Evolutionary conservation across 1,140 invertebrate genomes (phyloP).

Genomic region (Bombus picipes): DNA sequence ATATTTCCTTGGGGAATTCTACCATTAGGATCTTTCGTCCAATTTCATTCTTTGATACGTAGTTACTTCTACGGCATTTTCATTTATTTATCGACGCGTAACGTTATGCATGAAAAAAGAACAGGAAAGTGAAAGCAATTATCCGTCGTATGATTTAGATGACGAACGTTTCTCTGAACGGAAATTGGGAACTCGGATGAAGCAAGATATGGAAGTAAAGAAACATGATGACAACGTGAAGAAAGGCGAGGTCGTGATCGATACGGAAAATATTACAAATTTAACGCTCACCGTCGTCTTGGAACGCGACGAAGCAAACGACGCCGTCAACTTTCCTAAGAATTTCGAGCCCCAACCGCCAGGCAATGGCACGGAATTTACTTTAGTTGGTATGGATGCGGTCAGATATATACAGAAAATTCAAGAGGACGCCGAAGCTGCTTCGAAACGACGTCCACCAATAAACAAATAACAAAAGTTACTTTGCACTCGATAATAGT

Average conservation of each 20-base stretch:
- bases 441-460: not conserved
- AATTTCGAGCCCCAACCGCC: slow-evolving; percentile 42
- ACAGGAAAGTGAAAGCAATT: not conserved
- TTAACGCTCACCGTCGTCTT: slow-evolving; percentile 62
- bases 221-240: not conserved
- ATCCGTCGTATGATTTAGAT: not conserved
- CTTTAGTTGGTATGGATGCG: slow-evolving; percentile 47
- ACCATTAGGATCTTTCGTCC: fast-evolving
- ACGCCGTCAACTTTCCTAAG: slow-evolving; percentile 59
- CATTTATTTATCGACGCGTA: no score
- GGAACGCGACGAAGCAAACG: slow-evolving; percentile 58
- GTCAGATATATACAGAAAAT: slow-evolving; percentile 53
- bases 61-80: not conserved
- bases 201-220: not conserved
- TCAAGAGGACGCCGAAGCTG: slow-evolving; percentile 21
- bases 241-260: slow-evolving; percentile 48
- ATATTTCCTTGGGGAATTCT: not conserved
- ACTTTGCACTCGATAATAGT: not conserved
- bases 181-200: not conserved
- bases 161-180: not conserved
- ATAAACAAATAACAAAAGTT: not conserved
- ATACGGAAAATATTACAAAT: slow-evolving; percentile 58
- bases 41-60: not conserved
- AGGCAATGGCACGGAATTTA: slow-evolving; percentile 38
- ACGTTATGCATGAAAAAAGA: not conserved